Conservation (phyloP, 1,140 invertebrate genomes). For the Melipona quadrifasciata region DNA sequence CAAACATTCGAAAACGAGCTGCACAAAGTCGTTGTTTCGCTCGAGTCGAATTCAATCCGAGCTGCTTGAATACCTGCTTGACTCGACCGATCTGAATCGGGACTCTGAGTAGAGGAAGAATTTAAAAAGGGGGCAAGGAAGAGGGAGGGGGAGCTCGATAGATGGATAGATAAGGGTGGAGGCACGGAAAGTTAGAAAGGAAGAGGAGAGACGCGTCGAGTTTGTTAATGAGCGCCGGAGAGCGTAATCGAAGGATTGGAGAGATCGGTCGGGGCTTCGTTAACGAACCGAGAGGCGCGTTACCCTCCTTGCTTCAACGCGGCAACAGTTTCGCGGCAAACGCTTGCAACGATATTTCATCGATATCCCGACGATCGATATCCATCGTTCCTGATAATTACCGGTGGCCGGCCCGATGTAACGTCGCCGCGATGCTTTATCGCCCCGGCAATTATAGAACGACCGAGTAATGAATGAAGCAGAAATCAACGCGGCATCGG, state of each 20-base stretch:
- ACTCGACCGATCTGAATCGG: background rate
- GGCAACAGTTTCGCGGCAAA: slow-evolving; percentile 52
- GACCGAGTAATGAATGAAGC: slow-evolving; percentile 62
- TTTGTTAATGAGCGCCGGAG: background rate
- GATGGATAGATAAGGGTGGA: background rate
- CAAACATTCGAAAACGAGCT: too few relatives aligned
- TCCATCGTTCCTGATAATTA: slow-evolving; percentile 63
- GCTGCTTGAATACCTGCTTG: too few relatives aligned
- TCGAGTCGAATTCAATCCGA: background rate
- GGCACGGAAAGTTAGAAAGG: background rate
- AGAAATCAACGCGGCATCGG: slow-evolving; percentile 53
- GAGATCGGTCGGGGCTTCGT: slow-evolving; percentile 14
- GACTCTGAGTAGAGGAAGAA: background rate
- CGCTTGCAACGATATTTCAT: slow-evolving; percentile 59
- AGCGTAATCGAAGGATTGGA: slow-evolving; percentile 2
- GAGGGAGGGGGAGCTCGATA: background rate
- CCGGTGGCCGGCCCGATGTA: slow-evolving; percentile 47
- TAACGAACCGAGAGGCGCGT: slow-evolving; percentile 59
- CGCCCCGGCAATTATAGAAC: slow-evolving; percentile 60
- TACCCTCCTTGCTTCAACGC: slow-evolving; percentile 65
- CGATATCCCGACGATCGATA: slow-evolving; percentile 61
- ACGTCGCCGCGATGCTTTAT: slow-evolving; percentile 60
- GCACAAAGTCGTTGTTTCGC: too few relatives aligned
- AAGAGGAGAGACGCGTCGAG: background rate
- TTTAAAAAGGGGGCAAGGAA: background rate